phyloP scores from a whole-genome alignment of 2,797 vertebrate genomes.

The Schizothorax lantsangensis region DNA sequence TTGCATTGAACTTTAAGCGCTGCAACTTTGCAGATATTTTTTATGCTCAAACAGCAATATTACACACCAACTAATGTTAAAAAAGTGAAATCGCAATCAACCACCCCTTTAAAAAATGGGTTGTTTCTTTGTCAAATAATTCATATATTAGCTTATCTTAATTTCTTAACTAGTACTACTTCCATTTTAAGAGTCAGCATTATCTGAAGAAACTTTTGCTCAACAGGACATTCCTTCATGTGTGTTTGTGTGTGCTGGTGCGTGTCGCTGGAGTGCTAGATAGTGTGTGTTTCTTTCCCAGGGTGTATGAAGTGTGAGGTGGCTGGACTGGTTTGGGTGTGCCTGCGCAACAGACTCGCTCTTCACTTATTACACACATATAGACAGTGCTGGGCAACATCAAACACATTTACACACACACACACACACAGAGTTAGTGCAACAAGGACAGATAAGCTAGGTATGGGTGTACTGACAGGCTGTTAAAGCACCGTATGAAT shows the following conservation, averaged over 20 bases:
- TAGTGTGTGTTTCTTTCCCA: conserved; percentile 42
- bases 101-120: too few species aligned
- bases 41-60: too few species aligned
- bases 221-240: not conserved
- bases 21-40: too few species aligned
- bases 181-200: conserved; percentile 14
- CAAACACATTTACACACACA: conserved; percentile 17
- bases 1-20: too few species aligned
- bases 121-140: not conserved
- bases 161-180: not conserved
- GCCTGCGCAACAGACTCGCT: conserved; percentile 31
- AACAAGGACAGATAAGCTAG: conserved; percentile 43
- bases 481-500: conserved; percentile 17
- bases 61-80: too few species aligned
- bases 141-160: not conserved
- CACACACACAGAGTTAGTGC: not conserved
- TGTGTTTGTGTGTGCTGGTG: conserved; percentile 21
- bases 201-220: not conserved
- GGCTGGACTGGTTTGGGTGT: conserved; percentile 60
- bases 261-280: conserved; percentile 9
- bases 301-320: conserved; percentile 45
- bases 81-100: too few species aligned
- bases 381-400: conserved; percentile 30
- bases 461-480: not conserved
- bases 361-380: conserved; percentile 35